Conservation (phyloP, 37 sponge, comb jelly and placozoan genomes). For the Corticium candelabrum region DNA sequence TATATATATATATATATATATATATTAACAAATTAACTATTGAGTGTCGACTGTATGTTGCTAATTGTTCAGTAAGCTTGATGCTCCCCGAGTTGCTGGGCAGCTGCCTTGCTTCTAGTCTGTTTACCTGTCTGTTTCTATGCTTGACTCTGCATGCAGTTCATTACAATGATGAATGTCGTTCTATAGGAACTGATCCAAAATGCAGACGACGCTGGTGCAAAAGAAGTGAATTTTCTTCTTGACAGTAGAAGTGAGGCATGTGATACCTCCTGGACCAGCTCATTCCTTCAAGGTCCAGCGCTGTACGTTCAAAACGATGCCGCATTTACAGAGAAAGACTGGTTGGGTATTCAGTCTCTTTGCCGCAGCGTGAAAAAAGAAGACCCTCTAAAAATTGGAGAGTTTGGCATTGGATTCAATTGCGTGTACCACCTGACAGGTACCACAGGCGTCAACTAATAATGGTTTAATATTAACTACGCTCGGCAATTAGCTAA, state of each 20-base stretch:
- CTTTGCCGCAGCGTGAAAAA: conserved; percentile 50
- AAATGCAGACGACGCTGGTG: conserved; percentile 8
- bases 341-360: conserved; percentile 56
- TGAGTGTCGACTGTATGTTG: too few relatives aligned
- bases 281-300: conserved; percentile 14
- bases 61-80: too few relatives aligned
- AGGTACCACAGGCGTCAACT: conserved; percentile 23
- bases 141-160: too few relatives aligned
- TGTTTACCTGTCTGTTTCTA: too few relatives aligned
- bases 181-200: conserved; percentile 7
- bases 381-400: conserved; percentile 55
- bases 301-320: conserved; percentile 64
- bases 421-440: conserved; percentile 78
- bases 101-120: too few relatives aligned
- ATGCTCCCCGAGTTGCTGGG: too few relatives aligned
- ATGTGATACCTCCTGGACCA: not conserved
- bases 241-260: not conserved
- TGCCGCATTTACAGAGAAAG: conserved; percentile 43
- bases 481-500: too few relatives aligned
- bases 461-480: conserved; percentile 56
- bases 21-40: too few relatives aligned
- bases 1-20: too few relatives aligned
- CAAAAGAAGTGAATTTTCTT: not conserved
- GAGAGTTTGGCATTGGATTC: conserved; percentile 83
- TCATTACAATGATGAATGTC: too few relatives aligned